These are phyloP conservation scores for Diorhabda carinulata DNA, from an alignment of 1,140 invertebrate genomes.

Conservation along the genomic window DNA sequence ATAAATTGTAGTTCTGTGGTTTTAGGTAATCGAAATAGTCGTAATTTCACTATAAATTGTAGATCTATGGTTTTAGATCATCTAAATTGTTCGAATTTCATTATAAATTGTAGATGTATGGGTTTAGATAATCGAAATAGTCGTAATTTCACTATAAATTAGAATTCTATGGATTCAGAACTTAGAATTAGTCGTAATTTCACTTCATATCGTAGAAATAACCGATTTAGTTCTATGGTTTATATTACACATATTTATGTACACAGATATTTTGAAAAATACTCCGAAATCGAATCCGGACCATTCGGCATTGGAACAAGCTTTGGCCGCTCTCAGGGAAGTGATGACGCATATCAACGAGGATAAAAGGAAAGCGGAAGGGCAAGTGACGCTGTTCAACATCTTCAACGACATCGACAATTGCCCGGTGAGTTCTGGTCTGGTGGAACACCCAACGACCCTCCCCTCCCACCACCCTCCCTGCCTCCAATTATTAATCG, in stretches of 20 bases:
- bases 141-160: no score
- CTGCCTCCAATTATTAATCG: background rate
- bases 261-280: conserved; percentile 87
- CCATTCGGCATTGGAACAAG: conserved; percentile 76
- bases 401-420: conserved; percentile 97
- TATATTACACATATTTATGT: conserved; percentile 15
- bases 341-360: conserved; percentile 96
- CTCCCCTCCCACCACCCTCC: background rate
- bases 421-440: conserved; percentile 69
- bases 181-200: no score
- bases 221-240: background rate
- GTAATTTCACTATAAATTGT: no score
- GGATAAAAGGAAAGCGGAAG: conserved; percentile 93
- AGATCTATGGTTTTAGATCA: no score
- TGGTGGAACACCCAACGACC: no score
- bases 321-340: conserved; percentile 82
- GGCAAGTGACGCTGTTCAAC: conserved; percentile 92
- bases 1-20: no score
- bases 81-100: no score
- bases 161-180: no score
- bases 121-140: no score
- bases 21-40: no score
- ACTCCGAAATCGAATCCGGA: conserved; percentile 83
- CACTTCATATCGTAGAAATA: background rate
- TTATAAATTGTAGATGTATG: no score